A percentile compares a stretch with the other conserved stretches of the same genome.
Evolutionary conservation across 2,113 vertebrate species (phyloP).

Genomic region (Salvelinus namaycush): DNA sequence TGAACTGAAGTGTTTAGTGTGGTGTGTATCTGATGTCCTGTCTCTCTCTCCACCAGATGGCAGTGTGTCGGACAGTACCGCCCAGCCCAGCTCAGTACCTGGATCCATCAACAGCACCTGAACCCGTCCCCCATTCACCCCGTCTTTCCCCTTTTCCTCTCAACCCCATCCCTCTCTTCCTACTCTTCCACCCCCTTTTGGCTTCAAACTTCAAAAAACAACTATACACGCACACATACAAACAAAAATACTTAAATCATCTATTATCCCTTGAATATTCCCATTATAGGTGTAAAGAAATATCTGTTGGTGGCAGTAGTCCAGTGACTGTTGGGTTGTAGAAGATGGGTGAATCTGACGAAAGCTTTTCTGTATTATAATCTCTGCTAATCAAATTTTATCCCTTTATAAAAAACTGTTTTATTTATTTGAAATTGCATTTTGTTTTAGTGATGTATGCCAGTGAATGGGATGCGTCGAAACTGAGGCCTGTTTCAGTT

Average conservation of each 20-base stretch:
- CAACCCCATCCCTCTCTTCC: slow-evolving; percentile 28
- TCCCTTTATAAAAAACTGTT: neutral
- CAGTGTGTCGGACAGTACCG: slow-evolving; percentile 76
- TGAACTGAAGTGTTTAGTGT: neutral
- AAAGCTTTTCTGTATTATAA: neutral
- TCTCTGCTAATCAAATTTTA: neutral
- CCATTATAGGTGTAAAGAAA: slow-evolving; percentile 37
- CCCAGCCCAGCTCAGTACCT: slow-evolving; percentile 77
- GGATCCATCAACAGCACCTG: slow-evolving; percentile 81
- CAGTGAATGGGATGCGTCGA: slow-evolving; percentile 15
- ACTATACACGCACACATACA: neutral
- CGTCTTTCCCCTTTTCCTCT: neutral
- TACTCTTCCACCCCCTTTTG: slow-evolving; percentile 35
- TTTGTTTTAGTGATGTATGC: neutral
- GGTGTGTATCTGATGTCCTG: neutral
- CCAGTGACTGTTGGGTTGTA: slow-evolving; percentile 30
- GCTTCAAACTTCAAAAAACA: slow-evolving; percentile 48
- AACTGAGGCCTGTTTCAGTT: slow-evolving; percentile 26
- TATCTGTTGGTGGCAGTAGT: slow-evolving; percentile 48
- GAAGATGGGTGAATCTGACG: slow-evolving; percentile 1
- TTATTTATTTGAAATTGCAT: neutral
- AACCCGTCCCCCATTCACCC: slow-evolving; percentile 37
- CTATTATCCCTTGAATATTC: slow-evolving; percentile 17
- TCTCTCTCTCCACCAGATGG: slow-evolving; percentile 69
- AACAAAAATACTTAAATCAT: slow-evolving; percentile 30